phyloP scores from a whole-genome alignment of 1,140 invertebrate species.

The Tribolium castaneum region DNA sequence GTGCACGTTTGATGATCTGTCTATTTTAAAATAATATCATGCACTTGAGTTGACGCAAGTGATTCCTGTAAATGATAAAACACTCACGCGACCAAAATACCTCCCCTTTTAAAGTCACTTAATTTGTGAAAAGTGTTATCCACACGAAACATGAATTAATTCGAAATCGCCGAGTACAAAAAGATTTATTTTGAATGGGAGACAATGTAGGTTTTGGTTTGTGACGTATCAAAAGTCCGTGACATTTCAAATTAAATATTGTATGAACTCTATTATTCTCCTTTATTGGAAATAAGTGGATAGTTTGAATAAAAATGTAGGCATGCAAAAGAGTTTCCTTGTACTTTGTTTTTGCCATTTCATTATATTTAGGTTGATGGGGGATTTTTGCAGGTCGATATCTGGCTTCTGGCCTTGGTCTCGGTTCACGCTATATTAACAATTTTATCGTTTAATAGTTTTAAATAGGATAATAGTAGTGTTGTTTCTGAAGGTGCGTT shows the following conservation, averaged over 20 bases:
- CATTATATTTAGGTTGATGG: no score
- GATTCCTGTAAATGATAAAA: slow-evolving; percentile 29
- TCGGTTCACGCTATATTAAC: slow-evolving; percentile 5
- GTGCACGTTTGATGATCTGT: neutral
- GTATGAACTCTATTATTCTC: no score
- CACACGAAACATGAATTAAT: slow-evolving; percentile 12
- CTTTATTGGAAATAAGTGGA: no score
- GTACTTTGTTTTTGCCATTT: no score
- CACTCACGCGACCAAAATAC: slow-evolving; percentile 19
- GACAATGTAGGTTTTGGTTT: neutral
- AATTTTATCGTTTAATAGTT: slow-evolving; percentile 28
- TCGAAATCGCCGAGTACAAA: neutral
- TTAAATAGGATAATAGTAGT: slow-evolving; percentile 27
- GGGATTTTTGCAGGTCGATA: neutral
- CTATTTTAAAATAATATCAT: neutral
- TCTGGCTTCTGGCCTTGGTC: neutral
- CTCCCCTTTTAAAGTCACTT: slow-evolving; percentile 26
- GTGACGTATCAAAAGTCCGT: neutral
- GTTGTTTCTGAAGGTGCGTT: neutral
- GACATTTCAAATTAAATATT: neutral
- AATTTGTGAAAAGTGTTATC: slow-evolving; percentile 18
- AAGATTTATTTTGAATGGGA: neutral
- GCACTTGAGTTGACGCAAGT: slow-evolving; percentile 5
- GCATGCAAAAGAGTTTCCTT: no score
- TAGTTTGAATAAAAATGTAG: no score